Base-by-base conservation (phyloP, 2,888 invertebrate species). In the Gibbula magus region DNA sequence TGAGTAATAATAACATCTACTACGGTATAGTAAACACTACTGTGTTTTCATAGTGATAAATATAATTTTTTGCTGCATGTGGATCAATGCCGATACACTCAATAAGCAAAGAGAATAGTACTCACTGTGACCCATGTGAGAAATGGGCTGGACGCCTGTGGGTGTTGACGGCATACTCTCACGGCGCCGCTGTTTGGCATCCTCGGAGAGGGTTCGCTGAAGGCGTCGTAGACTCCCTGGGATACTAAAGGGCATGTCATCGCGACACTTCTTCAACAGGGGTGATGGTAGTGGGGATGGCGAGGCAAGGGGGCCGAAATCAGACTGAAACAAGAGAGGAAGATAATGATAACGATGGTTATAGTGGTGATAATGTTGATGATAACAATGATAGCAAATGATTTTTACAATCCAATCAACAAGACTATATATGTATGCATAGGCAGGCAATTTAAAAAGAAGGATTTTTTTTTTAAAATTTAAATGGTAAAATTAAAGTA, bases 191-290 rank as follows among this genome's bases (percentile, higher is more conserved):
- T 91, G 87, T 67, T 91, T 88, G 74, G 92, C 89, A 84, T 93
- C 93, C 84, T 93, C 93, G 0, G 93, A 93, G 81, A 92, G 82
- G 0, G 92, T 91, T 45, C 93, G 89, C 79, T 93, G 93, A 18
- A 92, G 88, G 8, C 93, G 86, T 2, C 92, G 88, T 20, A 91
- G 87, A 61, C 88, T 87, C 13, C 89, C 87, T 5, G 90, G 90
- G 25, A 89, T 80, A 32, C 78, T 78, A 45, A 84, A 80, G 0
- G 86, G 82, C 39, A 85, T 78, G 32, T 87, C 87, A 78, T 86
- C 85, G 35, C 83, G 79, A 45, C 84, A 85, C 76, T 86, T 87
- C 18, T 85, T 80, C 67, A 86, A 79, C 67, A 86, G 66, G 7
- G 88, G 86, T 35, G 89, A 88, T 5, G 90, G 90, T 35, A 89